Conservation (phyloP, 2,113 vertebrate genomes). For the Epinephelus lanceolatus region DNA sequence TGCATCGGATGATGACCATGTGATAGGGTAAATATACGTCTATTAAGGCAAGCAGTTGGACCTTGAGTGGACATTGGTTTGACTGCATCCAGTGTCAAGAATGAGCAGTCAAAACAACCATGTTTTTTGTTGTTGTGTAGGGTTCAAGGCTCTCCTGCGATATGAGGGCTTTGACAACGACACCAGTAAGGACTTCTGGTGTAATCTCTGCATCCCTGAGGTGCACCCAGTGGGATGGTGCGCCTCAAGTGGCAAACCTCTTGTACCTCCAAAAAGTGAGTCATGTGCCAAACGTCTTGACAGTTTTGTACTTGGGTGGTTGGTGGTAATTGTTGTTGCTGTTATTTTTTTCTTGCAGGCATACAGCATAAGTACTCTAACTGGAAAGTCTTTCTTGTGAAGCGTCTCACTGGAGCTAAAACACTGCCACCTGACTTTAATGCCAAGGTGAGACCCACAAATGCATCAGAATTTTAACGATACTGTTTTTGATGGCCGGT, state of each 20-base stretch:
- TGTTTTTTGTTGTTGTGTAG: conserved; percentile 75
- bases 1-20: background rate
- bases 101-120: background rate
- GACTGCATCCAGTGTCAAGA: background rate
- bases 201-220: conserved; percentile 93
- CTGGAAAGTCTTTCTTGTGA: conserved; percentile 99
- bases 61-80: background rate
- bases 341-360: conserved; percentile 77
- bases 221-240: conserved; percentile 99
- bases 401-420: conserved; percentile 99
- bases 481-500: background rate
- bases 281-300: background rate
- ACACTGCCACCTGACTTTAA: conserved; percentile 97
- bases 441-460: conserved; percentile 88
- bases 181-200: conserved; percentile 96
- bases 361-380: conserved; percentile 99
- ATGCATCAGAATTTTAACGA: background rate
- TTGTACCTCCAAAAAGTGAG: conserved; percentile 95
- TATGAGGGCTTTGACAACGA: conserved; percentile 98
- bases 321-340: background rate
- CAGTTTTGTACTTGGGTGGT: background rate
- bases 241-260: conserved; percentile 94
- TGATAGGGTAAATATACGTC: background rate
- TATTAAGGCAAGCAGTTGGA: too few species aligned
- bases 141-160: conserved; percentile 95